A percentile compares a stretch with the other conserved stretches of the same genome.
Conservation (phyloP, 2,797 vertebrate species). For the Danio jaintianensis region DNA sequence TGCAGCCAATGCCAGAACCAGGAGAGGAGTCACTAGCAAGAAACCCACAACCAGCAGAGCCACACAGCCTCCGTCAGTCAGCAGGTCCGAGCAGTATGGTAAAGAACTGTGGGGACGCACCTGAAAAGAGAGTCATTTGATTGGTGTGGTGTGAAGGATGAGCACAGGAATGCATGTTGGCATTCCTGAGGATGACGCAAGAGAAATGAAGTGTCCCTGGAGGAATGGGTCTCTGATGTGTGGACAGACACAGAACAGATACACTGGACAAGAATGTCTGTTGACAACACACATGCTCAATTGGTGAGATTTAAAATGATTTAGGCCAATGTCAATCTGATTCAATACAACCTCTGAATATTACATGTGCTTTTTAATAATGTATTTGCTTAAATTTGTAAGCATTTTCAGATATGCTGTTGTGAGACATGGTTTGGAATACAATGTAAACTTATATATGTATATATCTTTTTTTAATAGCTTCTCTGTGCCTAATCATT, state of each 20-base stretch:
- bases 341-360: background rate
- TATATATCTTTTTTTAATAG: background rate
- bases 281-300: background rate
- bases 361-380: background rate
- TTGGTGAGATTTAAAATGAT: background rate
- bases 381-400: background rate
- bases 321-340: background rate
- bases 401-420: background rate
- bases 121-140: conserved; percentile 64
- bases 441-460: too few relatives aligned
- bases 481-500: background rate
- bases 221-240: conserved; percentile 64
- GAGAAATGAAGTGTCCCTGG: conserved; percentile 27
- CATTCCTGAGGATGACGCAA: background rate
- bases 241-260: conserved; percentile 55
- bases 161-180: background rate
- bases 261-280: conserved; percentile 15
- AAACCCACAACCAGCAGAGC: conserved; percentile 89
- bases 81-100: conserved; percentile 79
- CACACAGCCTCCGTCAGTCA: conserved; percentile 84
- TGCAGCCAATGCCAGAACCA: conserved; percentile 88
- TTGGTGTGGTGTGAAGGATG: background rate
- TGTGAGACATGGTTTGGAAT: too few relatives aligned
- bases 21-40: conserved; percentile 85
- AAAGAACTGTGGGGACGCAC: conserved; percentile 81